phyloP scores from a whole-genome alignment of 2,113 vertebrate genomes.

The Oncorhynchus keta region DNA sequence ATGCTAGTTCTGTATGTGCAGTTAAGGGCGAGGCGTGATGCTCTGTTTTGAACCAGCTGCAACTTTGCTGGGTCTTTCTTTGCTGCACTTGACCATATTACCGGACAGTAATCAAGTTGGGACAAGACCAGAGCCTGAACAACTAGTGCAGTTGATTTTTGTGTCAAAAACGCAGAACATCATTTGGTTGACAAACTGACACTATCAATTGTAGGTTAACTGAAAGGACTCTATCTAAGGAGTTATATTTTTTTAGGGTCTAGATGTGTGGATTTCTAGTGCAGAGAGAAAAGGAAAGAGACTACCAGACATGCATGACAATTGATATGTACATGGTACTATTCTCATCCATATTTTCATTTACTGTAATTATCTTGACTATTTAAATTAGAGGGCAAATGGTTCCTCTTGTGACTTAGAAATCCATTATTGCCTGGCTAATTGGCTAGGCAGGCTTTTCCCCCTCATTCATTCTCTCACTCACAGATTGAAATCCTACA shows the following conservation, averaged over 20 bases:
- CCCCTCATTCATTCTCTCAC: slow-evolving; percentile 42
- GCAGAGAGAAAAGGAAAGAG: slow-evolving; percentile 16
- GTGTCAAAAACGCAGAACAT: too few species aligned
- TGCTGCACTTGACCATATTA: too few species aligned
- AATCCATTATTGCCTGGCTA: slow-evolving; percentile 71
- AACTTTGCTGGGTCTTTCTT: too few species aligned
- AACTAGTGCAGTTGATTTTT: too few species aligned
- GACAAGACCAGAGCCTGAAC: too few species aligned
- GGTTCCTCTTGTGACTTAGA: slow-evolving; percentile 67
- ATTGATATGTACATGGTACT: slow-evolving; percentile 67
- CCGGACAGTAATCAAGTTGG: too few species aligned
- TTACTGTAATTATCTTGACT: slow-evolving; percentile 72
- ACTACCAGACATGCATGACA: slow-evolving; percentile 17
- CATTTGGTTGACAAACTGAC: neutral
- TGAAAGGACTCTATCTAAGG: slow-evolving; percentile 8
- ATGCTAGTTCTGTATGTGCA: too few species aligned
- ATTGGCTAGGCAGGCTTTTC: slow-evolving; percentile 61
- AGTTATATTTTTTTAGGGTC: too few species aligned
- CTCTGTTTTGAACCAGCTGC: too few species aligned
- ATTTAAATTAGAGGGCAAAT: slow-evolving; percentile 68
- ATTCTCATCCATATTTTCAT: slow-evolving; percentile 62
- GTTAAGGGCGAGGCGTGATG: too few species aligned
- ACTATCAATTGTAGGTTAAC: neutral
- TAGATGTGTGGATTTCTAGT: slow-evolving; percentile 27
- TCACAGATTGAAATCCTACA: slow-evolving; percentile 63